Evolutionary conservation across 2,888 invertebrate species (phyloP).

Genomic region (Andrena bicolor): DNA sequence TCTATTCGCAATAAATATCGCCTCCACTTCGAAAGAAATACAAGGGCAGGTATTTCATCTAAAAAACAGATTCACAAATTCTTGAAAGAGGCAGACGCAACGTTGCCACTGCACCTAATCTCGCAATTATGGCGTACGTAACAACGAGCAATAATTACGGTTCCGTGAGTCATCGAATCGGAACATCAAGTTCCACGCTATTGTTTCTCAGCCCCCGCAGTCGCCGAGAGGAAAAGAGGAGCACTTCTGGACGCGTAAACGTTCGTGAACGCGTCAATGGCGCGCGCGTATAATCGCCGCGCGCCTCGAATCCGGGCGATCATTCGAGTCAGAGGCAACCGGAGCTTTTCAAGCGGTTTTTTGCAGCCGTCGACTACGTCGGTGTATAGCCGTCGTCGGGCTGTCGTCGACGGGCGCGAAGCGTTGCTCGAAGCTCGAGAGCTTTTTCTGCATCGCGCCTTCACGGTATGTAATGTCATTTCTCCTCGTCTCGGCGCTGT

Average conservation of each 20-base stretch:
- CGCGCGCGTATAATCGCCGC: conserved; percentile 63
- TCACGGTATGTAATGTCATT: conserved; percentile 75
- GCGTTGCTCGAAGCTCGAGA: conserved; percentile 73
- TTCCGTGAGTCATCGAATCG: conserved; percentile 2
- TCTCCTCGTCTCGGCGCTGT: conserved; percentile 70
- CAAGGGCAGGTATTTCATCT: too few species aligned
- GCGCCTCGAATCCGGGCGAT: conserved; percentile 56
- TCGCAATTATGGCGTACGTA: background rate
- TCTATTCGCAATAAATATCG: background rate
- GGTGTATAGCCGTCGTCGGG: conserved; percentile 39
- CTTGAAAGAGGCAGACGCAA: background rate
- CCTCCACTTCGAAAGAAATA: too few species aligned
- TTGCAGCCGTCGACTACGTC: conserved; percentile 50
- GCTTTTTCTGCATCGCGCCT: conserved; percentile 80
- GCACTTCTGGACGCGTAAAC: conserved; percentile 45
- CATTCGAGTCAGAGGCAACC: conserved; percentile 48
- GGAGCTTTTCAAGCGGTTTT: conserved; percentile 66
- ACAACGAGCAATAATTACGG: background rate
- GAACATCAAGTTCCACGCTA: conserved; percentile 15
- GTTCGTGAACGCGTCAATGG: conserved; percentile 50
- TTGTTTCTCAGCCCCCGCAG: conserved; percentile 28
- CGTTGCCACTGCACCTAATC: background rate
- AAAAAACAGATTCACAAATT: background rate
- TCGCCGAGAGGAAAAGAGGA: conserved; percentile 3
- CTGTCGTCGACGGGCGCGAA: conserved; percentile 66